Evolutionary conservation across 2,113 vertebrate genomes (phyloP).

Genomic region (Pelecanoides urinatrix): DNA sequence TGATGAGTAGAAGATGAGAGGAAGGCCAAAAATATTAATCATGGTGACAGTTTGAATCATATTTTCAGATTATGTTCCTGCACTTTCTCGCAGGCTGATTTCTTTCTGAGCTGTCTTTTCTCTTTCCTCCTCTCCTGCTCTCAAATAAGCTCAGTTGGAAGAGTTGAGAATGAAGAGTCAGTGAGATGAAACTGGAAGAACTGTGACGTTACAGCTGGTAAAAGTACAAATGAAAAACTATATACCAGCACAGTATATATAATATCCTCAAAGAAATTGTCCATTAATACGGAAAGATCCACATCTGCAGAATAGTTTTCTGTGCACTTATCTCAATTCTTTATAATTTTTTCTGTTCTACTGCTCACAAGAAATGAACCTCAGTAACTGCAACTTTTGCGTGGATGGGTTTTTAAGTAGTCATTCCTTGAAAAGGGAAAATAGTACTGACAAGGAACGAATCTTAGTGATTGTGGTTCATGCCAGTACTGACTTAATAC

Average conservation of each 20-base stretch:
- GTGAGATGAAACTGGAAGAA: constrained; percentile 28
- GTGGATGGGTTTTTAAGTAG: not conserved
- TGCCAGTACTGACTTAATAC: not conserved
- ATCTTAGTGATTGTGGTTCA: not conserved
- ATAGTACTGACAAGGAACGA: not conserved
- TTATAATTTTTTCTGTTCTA: not conserved
- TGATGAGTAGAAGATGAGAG: not conserved
- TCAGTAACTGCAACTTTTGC: not conserved
- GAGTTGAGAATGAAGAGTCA: not conserved
- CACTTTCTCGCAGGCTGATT: not conserved
- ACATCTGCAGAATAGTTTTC: not conserved
- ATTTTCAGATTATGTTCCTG: not conserved
- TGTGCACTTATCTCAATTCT: not conserved
- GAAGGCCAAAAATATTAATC: constrained; percentile 39
- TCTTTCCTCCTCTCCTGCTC: not conserved
- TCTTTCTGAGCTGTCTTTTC: not conserved
- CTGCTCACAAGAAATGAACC: not conserved
- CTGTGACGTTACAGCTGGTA: not conserved
- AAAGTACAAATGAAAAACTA: constrained; percentile 24
- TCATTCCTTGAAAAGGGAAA: not conserved
- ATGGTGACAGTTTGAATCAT: not conserved
- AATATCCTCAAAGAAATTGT: not conserved
- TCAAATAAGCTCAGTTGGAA: not conserved
- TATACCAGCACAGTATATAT: not conserved
- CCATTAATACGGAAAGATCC: constrained; percentile 5